Percentiles rank a stretch among this genome's conserved stretches.
These are phyloP conservation scores for Cynaeus angustus DNA, from an alignment of 2,888 invertebrate species.

Conservation along the genomic window DNA sequence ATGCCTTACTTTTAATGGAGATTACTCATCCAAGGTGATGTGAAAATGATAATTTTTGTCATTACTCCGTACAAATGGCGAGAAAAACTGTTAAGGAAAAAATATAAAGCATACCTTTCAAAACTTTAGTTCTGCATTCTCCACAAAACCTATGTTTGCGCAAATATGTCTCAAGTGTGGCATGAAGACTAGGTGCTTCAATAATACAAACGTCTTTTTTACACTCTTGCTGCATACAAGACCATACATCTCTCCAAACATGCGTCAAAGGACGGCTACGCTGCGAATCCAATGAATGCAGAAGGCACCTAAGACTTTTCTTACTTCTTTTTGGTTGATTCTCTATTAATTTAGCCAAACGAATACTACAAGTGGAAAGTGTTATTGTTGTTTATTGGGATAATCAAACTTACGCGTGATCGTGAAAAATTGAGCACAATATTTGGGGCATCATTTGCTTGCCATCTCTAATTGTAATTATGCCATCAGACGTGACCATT, in stretches of 20 bases:
- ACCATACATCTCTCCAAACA: conserved; percentile 90
- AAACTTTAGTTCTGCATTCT: conserved; percentile 94
- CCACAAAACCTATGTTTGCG: conserved; percentile 95
- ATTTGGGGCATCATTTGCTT: conserved; percentile 86
- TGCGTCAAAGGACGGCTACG: conserved; percentile 82
- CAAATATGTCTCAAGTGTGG: conserved; percentile 91
- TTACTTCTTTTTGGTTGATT: conserved; percentile 89
- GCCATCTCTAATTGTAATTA: conserved; percentile 86
- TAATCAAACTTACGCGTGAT: conserved; percentile 82
- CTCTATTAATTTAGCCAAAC: conserved; percentile 84
- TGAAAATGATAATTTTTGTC: too few species aligned
- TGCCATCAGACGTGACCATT: conserved; percentile 83
- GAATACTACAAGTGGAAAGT: conserved; percentile 73
- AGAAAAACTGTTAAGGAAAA: too few species aligned
- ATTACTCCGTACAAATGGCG: too few species aligned
- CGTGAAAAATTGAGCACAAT: conserved; percentile 88
- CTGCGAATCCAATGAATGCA: conserved; percentile 93
- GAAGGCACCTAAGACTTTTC: conserved; percentile 90
- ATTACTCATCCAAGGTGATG: too few species aligned
- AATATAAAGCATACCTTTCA: conserved; percentile 66
- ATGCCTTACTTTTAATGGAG: too few species aligned
- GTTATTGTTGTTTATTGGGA: conserved; percentile 8
- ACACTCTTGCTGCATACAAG: conserved; percentile 86
- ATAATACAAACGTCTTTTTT: conserved; percentile 90
- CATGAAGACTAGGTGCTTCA: conserved; percentile 87